Evolutionary conservation across 2,113 vertebrate species (phyloP), one percentile per base, ranked within the genome.

Genomic region (Seriola dumerili): DNA sequence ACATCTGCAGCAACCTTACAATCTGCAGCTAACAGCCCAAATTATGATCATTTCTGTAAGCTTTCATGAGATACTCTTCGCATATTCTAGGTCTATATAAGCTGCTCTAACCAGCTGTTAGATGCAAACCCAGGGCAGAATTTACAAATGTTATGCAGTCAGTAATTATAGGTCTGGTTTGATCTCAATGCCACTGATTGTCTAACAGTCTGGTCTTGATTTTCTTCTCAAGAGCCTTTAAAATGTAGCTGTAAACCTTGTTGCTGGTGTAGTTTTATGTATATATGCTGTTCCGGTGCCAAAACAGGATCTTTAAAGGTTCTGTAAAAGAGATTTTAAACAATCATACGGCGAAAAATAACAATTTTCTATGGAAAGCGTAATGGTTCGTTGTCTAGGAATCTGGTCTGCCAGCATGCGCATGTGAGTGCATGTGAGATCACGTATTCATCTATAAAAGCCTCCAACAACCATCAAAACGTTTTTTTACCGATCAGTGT

Each of bases 181-280:
- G 25, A 58, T 29, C 25, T 58, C 54, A 23, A 3, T n/a, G 19
- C 52, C 52, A n/a, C 7, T 4, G 52, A 11, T 57, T 25, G 11
- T 25, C n/a, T 57, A 29, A 29, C 1, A 16, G 55, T 29, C 14
- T 14, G 55, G 23, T 16, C 23, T 58, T 29, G 11, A 25, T 57
- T 25, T 25, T 25, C 8, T 21, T 42, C 29, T 63, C 50, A 40
- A 40, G 19, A n/a, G 34, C 29, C 17, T 70, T 23, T 64, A 19
- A 59, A 46, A 54, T 36, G 23, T 23, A 2, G 32, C 67, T 38
- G 19, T 17, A 54, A 21, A 63, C 34, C 13, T 29, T 29, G 29
- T 29, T 29, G 29, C 29, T 54, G 8, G 10, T 67, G n/a, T 12
- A 71, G 42, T 58, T 76, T 72, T 64, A 55, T 57, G 66, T 38